Evolutionary conservation across 1,140 invertebrate genomes (phyloP).

Genomic region (Nephotettix cincticeps): DNA sequence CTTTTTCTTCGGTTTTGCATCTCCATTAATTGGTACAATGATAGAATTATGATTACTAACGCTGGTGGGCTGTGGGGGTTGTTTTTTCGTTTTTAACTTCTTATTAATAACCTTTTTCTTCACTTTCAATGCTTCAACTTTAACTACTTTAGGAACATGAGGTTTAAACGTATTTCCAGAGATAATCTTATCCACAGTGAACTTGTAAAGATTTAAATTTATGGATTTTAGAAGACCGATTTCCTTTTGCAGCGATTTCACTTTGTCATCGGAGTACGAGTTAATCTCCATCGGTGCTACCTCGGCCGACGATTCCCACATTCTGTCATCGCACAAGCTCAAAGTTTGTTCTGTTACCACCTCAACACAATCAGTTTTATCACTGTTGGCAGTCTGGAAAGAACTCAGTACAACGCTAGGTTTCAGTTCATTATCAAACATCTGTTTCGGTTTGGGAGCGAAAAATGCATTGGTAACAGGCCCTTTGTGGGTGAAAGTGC

Average conservation of each 20-base stretch:
- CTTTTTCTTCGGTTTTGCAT: no score
- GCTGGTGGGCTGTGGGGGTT: no score
- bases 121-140: no score
- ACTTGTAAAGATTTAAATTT: constrained; percentile 1
- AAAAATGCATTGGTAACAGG: constrained; percentile 69
- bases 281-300: background rate
- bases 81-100: no score
- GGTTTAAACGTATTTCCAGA: no score
- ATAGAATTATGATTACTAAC: no score
- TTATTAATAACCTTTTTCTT: no score
- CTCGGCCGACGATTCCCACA: no score
- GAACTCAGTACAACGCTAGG: background rate
- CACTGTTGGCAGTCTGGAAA: constrained; percentile 18
- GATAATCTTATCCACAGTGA: background rate
- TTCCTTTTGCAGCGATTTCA: background rate
- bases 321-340: background rate
- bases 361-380: background rate
- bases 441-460: constrained; percentile 19
- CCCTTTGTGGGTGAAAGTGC: constrained; percentile 69
- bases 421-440: constrained; percentile 27
- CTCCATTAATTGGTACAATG: no score
- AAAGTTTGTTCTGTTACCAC: background rate
- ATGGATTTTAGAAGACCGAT: background rate
- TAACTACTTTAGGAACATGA: no score
- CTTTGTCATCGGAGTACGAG: background rate